Conservation (phyloP, 2,113 vertebrate species). For the Eretmodus cyanostictus region DNA sequence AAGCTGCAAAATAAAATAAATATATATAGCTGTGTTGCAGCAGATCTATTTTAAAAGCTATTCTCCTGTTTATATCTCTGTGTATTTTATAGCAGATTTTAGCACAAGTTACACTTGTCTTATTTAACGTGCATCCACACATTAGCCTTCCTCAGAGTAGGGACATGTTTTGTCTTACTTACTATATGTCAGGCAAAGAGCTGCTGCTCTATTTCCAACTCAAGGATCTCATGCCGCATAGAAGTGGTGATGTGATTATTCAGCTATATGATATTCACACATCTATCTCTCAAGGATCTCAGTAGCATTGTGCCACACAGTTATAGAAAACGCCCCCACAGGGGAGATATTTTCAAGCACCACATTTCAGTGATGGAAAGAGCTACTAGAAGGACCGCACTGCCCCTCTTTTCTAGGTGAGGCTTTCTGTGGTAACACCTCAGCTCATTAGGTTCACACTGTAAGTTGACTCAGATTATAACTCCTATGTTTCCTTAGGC, state of each 20-base stretch:
- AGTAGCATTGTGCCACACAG: background rate
- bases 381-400: background rate
- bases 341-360: background rate
- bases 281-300: background rate
- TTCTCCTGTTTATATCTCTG: background rate
- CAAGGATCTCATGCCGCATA: background rate
- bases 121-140: background rate
- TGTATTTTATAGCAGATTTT: background rate
- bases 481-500: slow-evolving; percentile 54
- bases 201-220: background rate
- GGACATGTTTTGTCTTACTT: background rate
- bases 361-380: background rate
- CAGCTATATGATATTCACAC: slow-evolving; percentile 7
- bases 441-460: background rate
- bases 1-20: background rate
- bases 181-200: background rate
- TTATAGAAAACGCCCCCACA: background rate
- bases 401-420: background rate
- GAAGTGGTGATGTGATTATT: slow-evolving; percentile 21
- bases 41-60: background rate
- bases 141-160: background rate
- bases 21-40: background rate
- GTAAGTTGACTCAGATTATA: background rate
- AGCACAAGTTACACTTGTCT: background rate
- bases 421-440: background rate